phyloP scores from a whole-genome alignment of 2,113 vertebrate genomes.

The Rhizomys pruinosus region DNA sequence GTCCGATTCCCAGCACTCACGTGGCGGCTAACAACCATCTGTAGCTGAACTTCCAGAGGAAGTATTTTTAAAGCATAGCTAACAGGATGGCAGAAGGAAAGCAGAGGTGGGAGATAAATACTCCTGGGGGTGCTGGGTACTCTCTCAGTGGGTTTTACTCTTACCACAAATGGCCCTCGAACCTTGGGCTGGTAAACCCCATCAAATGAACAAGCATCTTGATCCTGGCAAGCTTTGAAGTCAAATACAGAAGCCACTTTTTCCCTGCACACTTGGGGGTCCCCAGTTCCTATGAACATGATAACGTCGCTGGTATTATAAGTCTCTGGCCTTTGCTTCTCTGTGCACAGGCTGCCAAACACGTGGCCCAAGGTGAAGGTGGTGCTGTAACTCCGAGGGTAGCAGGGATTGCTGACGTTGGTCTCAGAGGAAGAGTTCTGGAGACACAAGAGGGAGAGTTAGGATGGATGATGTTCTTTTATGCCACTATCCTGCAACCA shows the following conservation, averaged over 20 bases:
- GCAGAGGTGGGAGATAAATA: background rate
- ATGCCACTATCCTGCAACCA: background rate
- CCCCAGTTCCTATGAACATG: constrained; percentile 86
- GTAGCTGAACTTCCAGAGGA: too few relatives aligned
- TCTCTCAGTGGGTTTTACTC: constrained; percentile 34
- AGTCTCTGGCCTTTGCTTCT: constrained; percentile 78
- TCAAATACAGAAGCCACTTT: constrained; percentile 90
- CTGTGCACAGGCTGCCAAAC: constrained; percentile 91
- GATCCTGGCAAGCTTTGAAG: constrained; percentile 85
- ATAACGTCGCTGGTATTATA: constrained; percentile 82
- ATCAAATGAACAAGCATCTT: constrained; percentile 89
- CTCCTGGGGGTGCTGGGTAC: fast-evolving
- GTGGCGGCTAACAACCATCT: too few relatives aligned
- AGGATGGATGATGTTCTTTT: background rate
- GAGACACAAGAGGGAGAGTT: constrained; percentile 7
- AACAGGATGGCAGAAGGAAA: background rate
- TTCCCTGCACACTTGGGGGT: constrained; percentile 87
- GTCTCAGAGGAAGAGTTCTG: constrained; percentile 78
- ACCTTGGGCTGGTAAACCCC: constrained; percentile 90
- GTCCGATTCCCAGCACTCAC: too few relatives aligned
- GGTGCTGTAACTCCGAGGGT: constrained; percentile 85
- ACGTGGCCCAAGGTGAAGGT: constrained; percentile 82
- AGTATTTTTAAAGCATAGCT: too few relatives aligned
- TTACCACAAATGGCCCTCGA: constrained; percentile 93
- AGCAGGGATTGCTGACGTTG: constrained; percentile 91